Base-by-base conservation (phyloP, 2,888 invertebrate genomes). In the Melinaea menophilus region DNA sequence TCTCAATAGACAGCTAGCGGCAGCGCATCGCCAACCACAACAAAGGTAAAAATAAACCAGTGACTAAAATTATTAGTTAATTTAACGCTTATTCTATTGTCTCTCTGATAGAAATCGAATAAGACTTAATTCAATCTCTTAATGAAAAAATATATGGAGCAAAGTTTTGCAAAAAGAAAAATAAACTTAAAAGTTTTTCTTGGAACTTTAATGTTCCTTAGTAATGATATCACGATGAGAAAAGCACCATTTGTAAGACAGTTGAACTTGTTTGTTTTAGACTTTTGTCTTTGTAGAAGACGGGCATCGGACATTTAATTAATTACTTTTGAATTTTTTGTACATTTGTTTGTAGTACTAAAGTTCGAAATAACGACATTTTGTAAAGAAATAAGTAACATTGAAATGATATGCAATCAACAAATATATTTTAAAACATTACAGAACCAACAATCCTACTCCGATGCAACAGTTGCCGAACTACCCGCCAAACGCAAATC, bases 1-100 rank as follows among this genome's bases (percentile, higher is more conserved):
- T 64, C 92, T 97, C 72, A 97, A 97, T 84, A 94, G 80, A 93
- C 92, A 88, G 71, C 80, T 88, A 9, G 95, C 92, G 5, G 81
- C 85, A 48, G 84, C 90, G 12, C 90, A 90, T 71, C 78, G 90
- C 61, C 91, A 89, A 67, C 90, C 88, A n/a, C 82, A 79, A 61
- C 80, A 77, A 69, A 85, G 85, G 72, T 70, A 66, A 57, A 45
- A 37, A 56, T 37, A 34, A 45, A 31, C 4, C 41, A 51, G 22
- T 54, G 7, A 12, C 9, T 34, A 59, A 5, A 35, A n/a, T 41
- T 31, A 37, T 37, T 37, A 37, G 37, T 37, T 5, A 5, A 37
- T 37, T 37, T 5, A 37, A 37, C 37, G 7, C 37, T 37, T 7
- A 7, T 37, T 37, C 4, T 7, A 37, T 37, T 41, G 2, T 9